Evolutionary conservation across 2,797 vertebrate genomes (phyloP), one percentile per base, ranked within the genome.

Genomic region (Eremophila alpestris): DNA sequence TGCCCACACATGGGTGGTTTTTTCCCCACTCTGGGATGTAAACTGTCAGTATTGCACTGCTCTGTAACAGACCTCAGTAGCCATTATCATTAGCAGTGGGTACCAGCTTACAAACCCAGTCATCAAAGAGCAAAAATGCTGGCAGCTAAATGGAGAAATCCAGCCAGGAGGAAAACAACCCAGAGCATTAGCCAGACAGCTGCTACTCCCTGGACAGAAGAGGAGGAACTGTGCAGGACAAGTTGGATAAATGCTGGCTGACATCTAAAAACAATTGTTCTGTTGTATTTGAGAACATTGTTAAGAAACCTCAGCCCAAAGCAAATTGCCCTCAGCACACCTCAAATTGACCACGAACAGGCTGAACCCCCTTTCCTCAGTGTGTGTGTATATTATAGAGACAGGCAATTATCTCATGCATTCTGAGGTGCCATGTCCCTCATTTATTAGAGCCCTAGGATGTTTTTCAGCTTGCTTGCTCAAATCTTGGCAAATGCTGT

Each of bases 121-220:
- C 87, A 96, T 95, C 93, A 93, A 95, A 96, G 93, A 95, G 76
- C 94, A 96, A 91, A 95, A 95, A 84, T 94, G 89, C 95, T 97
- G 96, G 96, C 97, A 97, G 95, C 94, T 91, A 92, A 93, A 77
- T 49, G 1, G 24, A 87, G 52, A 85, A 95, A 93, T 87, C 70
- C 90, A 95, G 95, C 95, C 96, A 97, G 95, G 65, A 97, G 91
- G 93, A 95, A 97, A 96, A 94, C 84, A 91, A 95, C 94, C 86
- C 78, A 10, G 80, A 95, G 96, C 76, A 90, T 94, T 93, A 92
- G 90, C 91, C 86, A 97, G 95, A 87, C 71, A 83, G 83, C 89
- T 87, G 89, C 89, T 95, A 40, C 70, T 95, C 83, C 67, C 83
- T 90, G 54, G 49, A 21, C 83, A 52, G 85, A 55, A 43, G 85